A percentile compares a stretch with the other conserved stretches of the same genome.
phyloP scores from a whole-genome alignment of 2,113 vertebrate genomes.

The Scartelaos histophorus region DNA sequence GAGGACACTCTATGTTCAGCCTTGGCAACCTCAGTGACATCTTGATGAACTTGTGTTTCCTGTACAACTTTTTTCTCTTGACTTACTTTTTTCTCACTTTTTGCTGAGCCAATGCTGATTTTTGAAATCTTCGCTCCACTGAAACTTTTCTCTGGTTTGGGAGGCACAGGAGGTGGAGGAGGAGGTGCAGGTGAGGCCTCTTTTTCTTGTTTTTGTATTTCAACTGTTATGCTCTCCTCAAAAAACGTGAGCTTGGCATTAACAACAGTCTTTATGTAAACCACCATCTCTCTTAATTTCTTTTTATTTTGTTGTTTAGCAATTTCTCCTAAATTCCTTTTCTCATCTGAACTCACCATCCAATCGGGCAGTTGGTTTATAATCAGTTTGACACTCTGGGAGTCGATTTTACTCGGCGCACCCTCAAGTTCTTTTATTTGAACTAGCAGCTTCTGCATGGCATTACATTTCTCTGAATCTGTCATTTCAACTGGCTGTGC shows the following conservation, averaged over 20 bases:
- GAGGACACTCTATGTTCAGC: conserved; percentile 68
- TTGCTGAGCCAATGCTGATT: conserved; percentile 67
- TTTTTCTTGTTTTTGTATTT: conserved; percentile 61
- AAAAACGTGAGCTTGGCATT: conserved; percentile 75
- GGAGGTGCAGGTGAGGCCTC: conserved; percentile 9
- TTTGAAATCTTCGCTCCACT: conserved; percentile 70
- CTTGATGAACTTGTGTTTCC: conserved; percentile 55
- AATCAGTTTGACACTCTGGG: conserved; percentile 75
- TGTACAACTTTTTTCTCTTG: conserved; percentile 65
- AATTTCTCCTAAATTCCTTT: conserved; percentile 64
- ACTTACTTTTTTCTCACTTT: conserved; percentile 61
- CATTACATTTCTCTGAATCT: conserved; percentile 78
- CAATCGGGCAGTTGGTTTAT: conserved; percentile 80
- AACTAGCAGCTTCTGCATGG: conserved; percentile 77
- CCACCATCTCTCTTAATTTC: conserved; percentile 82
- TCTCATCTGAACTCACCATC: conserved; percentile 79
- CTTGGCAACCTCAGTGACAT: conserved; percentile 44
- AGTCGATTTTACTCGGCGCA: conserved; percentile 73
- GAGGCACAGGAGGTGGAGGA: conserved; percentile 9
- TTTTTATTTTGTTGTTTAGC: conserved; percentile 78
- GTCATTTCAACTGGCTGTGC: conserved; percentile 67
- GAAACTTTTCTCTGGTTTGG: conserved; percentile 62
- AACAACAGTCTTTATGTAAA: conserved; percentile 74
- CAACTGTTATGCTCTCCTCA: conserved; percentile 64
- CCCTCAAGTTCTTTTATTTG: conserved; percentile 82